Conservation (phyloP, 2,113 vertebrate species). For the Abramis brama region DNA sequence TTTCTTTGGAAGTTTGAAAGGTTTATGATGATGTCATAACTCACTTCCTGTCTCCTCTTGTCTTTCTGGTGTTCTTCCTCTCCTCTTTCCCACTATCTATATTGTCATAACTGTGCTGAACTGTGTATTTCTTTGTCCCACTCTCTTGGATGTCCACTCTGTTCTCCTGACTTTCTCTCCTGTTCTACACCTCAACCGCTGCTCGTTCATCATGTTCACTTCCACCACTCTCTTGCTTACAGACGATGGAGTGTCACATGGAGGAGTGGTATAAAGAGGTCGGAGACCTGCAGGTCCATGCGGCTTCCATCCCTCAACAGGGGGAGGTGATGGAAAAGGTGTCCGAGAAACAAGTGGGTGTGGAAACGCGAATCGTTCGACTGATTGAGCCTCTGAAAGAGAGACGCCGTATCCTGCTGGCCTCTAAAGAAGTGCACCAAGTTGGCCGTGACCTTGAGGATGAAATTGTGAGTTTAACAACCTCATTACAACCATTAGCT, state of each 20-base stretch:
- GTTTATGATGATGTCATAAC: slow-evolving; percentile 47
- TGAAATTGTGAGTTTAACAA: slow-evolving; percentile 81
- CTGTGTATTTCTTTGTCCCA: slow-evolving; percentile 10
- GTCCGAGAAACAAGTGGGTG: slow-evolving; percentile 76
- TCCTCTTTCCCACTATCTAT: slow-evolving; percentile 26
- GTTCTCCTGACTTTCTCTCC: background rate
- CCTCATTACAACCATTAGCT: background rate
- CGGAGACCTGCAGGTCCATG: slow-evolving; percentile 85
- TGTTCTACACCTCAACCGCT: background rate
- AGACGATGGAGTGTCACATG: slow-evolving; percentile 91
- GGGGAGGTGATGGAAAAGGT: slow-evolving; percentile 77
- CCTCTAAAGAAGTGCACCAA: slow-evolving; percentile 93
- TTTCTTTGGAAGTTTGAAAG: slow-evolving; percentile 34
- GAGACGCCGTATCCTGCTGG: slow-evolving; percentile 84
- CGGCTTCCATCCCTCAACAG: slow-evolving; percentile 80
- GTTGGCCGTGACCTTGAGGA: slow-evolving; percentile 90
- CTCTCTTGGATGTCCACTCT: slow-evolving; percentile 12
- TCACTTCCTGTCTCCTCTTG: background rate
- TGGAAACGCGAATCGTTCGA: slow-evolving; percentile 86
- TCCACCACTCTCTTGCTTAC: slow-evolving; percentile 34
- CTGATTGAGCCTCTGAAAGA: slow-evolving; percentile 91
- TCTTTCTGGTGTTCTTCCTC: slow-evolving; percentile 25
- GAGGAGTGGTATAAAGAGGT: slow-evolving; percentile 90
- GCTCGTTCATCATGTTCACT: background rate
- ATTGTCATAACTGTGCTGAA: background rate